Conservation (phyloP, 2,113 vertebrate genomes). For the Pteropus alecto region DNA sequence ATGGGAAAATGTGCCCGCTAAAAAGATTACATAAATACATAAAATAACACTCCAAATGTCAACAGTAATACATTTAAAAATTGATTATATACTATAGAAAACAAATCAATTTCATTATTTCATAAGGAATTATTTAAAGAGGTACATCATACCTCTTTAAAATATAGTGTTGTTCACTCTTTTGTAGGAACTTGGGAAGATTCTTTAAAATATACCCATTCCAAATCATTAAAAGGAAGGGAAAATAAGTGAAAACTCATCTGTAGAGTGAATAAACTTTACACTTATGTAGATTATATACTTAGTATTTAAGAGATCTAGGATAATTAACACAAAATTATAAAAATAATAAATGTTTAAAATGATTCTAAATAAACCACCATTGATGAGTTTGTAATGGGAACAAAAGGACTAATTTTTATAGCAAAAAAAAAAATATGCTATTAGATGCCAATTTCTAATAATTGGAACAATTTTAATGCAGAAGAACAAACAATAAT, state of each 20-base stretch:
- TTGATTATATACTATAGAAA: neutral
- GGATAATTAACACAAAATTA: neutral
- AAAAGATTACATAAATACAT: neutral
- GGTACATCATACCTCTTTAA: neutral
- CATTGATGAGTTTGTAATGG: neutral
- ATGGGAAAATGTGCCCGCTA: rapidly evolving
- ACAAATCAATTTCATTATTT: neutral
- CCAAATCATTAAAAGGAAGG: neutral
- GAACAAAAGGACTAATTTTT: neutral
- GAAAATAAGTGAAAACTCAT: neutral
- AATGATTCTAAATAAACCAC: neutral
- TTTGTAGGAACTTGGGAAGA: neutral
- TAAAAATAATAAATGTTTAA: neutral
- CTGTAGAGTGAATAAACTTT: neutral
- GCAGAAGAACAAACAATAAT: neutral
- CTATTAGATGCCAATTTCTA: neutral
- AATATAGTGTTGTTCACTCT: neutral
- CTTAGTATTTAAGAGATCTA: neutral
- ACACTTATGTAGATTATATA: neutral
- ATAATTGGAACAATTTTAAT: neutral
- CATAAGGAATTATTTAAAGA: neutral
- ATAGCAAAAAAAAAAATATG: neutral
- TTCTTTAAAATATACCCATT: neutral
- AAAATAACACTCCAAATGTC: neutral
- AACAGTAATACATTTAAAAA: neutral